Conservation (phyloP, 2,797 vertebrate genomes). For the Acrossocheilus wenchowensis region DNA sequence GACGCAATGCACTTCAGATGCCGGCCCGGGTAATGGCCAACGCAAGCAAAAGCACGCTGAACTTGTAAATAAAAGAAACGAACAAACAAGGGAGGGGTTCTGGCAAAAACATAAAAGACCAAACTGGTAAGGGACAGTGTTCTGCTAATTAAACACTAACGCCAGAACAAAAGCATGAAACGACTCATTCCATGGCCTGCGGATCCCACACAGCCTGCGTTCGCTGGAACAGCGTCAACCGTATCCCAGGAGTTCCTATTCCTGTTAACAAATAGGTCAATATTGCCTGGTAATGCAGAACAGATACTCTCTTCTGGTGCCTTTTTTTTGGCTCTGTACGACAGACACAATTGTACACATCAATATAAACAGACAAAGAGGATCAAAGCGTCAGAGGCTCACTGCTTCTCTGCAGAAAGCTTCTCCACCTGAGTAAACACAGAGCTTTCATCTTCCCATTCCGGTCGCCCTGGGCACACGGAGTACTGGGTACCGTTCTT, state of each 20-base stretch:
- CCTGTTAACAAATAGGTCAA: slow-evolving; percentile 42
- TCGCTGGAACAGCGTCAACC: slow-evolving; percentile 12
- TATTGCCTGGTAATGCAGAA: slow-evolving; percentile 19
- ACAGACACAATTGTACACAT: slow-evolving; percentile 47
- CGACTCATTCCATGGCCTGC: slow-evolving; percentile 37
- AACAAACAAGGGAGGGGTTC: slow-evolving; percentile 26
- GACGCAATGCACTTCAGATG: slow-evolving; percentile 18
- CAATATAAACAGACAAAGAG: slow-evolving; percentile 55
- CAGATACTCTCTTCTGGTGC: slow-evolving; percentile 25
- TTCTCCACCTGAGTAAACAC: slow-evolving; percentile 63
- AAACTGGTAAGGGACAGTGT: slow-evolving; percentile 30
- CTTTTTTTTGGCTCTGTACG: slow-evolving; percentile 20
- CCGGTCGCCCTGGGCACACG: slow-evolving; percentile 53
- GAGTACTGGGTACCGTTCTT: slow-evolving; percentile 43
- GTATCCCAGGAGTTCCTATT: slow-evolving; percentile 25
- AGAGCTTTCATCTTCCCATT: slow-evolving; percentile 65
- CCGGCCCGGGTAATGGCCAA: not conserved
- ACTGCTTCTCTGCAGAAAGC: slow-evolving; percentile 54
- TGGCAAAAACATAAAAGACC: slow-evolving; percentile 48
- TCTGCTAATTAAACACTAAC: slow-evolving; percentile 40
- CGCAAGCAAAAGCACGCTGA: not conserved
- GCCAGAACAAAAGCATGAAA: slow-evolving; percentile 33
- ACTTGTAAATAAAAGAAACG: slow-evolving; percentile 16
- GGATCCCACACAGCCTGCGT: slow-evolving; percentile 31
- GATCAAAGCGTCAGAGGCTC: slow-evolving; percentile 60